Evolutionary conservation across 2,797 vertebrate species (phyloP).

Genomic region (Tragopan temminckii): DNA sequence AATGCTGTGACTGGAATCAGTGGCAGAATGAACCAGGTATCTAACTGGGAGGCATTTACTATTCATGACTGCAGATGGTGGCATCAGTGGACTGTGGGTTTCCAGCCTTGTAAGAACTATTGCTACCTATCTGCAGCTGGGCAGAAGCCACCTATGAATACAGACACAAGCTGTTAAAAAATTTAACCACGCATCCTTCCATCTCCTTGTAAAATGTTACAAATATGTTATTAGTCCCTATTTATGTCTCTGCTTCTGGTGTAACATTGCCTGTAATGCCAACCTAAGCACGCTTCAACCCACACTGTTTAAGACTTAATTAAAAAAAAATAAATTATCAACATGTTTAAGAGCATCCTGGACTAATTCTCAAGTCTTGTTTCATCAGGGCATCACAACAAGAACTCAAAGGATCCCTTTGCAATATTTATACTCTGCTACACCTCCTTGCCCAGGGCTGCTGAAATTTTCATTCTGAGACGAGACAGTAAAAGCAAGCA

Average conservation of each 20-base stretch:
- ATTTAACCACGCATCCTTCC: accelerated
- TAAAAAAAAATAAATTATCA: background rate
- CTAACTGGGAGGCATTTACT: background rate
- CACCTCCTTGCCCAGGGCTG: background rate
- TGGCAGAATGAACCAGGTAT: accelerated
- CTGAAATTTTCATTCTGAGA: conserved; percentile 41
- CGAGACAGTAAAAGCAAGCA: background rate
- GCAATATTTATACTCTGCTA: conserved; percentile 22
- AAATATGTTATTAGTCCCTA: background rate
- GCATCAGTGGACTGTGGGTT: background rate
- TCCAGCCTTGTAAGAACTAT: background rate
- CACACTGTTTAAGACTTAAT: too few relatives aligned
- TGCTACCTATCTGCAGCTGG: background rate
- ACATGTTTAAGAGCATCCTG: background rate
- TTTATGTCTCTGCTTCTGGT: background rate
- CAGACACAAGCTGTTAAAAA: accelerated
- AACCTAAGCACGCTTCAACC: background rate
- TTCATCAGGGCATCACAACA: background rate
- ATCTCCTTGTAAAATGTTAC: background rate
- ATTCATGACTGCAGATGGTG: background rate
- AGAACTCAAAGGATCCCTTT: background rate
- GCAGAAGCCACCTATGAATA: background rate
- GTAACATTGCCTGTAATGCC: accelerated
- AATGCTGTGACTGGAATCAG: accelerated
- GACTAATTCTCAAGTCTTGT: background rate